Conservation (phyloP, 2,113 vertebrate species). For the Anser cygnoides region DNA sequence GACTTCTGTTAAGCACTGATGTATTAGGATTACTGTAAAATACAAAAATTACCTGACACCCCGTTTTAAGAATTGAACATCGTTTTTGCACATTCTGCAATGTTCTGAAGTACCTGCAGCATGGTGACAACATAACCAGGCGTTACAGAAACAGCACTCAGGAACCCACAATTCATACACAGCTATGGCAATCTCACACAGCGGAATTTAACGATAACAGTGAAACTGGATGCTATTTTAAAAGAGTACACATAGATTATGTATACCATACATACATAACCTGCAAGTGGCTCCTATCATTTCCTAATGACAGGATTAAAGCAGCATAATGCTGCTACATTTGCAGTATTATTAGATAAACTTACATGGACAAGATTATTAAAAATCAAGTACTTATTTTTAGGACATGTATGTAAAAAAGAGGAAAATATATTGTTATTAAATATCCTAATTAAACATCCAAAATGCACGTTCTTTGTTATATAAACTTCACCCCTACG, state of each 20-base stretch:
- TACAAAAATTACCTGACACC: background rate
- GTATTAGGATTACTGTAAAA: background rate
- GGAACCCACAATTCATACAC: background rate
- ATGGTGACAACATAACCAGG: background rate
- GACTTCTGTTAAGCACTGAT: background rate
- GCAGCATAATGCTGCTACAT: background rate
- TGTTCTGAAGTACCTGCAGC: background rate
- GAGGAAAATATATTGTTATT: background rate
- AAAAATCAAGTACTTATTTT: constrained; percentile 22
- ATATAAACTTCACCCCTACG: background rate
- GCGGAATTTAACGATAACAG: background rate
- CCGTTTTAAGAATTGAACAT: background rate
- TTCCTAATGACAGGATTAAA: background rate
- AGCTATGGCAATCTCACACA: background rate
- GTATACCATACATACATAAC: background rate
- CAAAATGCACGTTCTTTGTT: background rate
- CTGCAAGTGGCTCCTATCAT: background rate
- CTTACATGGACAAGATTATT: constrained; percentile 5
- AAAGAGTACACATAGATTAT: background rate
- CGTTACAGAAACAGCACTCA: background rate
- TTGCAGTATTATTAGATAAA: constrained; percentile 18
- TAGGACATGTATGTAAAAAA: background rate
- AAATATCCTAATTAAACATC: background rate
- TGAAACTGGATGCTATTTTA: background rate
- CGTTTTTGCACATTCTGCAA: background rate